Conservation (phyloP, 2,888 invertebrate genomes). For the Parthenolecanium corni region DNA sequence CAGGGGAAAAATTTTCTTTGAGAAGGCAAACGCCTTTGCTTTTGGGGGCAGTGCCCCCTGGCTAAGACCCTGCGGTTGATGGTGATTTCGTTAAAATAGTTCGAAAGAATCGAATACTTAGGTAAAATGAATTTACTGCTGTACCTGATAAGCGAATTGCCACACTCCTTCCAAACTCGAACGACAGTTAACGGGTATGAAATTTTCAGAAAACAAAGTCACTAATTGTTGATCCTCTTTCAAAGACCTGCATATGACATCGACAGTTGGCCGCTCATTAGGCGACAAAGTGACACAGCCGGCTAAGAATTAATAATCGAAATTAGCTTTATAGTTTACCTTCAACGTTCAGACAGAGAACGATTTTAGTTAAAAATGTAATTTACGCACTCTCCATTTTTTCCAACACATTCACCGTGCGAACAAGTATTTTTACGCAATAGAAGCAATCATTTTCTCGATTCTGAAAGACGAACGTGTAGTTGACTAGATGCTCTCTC, state of each 20-base stretch:
- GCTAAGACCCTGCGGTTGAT: too few relatives aligned
- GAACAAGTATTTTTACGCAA: slow-evolving; percentile 70
- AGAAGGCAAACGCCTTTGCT: too few relatives aligned
- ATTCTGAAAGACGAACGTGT: slow-evolving; percentile 62
- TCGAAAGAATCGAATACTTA: too few relatives aligned
- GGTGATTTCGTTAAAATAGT: too few relatives aligned
- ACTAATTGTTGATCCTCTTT: slow-evolving; percentile 67
- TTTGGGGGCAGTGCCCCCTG: too few relatives aligned
- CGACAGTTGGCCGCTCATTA: slow-evolving; percentile 56
- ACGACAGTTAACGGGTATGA: slow-evolving; percentile 78
- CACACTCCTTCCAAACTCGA: slow-evolving; percentile 92
- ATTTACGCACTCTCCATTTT: slow-evolving; percentile 64
- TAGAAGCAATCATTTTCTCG: slow-evolving; percentile 53
- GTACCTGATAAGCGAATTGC: slow-evolving; percentile 77
- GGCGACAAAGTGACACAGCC: slow-evolving; percentile 60
- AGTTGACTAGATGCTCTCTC: slow-evolving; percentile 66
- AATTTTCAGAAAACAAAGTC: slow-evolving; percentile 83
- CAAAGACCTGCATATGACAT: slow-evolving; percentile 58
- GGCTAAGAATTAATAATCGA: slow-evolving; percentile 40
- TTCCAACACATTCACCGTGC: slow-evolving; percentile 79
- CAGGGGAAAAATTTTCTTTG: too few relatives aligned
- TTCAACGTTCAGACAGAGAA: too few relatives aligned
- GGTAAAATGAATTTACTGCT: too few relatives aligned
- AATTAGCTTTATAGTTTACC: too few relatives aligned
- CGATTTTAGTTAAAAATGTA: neutral